Conservation (phyloP, 2,113 vertebrate genomes). For the Python bivittatus region DNA sequence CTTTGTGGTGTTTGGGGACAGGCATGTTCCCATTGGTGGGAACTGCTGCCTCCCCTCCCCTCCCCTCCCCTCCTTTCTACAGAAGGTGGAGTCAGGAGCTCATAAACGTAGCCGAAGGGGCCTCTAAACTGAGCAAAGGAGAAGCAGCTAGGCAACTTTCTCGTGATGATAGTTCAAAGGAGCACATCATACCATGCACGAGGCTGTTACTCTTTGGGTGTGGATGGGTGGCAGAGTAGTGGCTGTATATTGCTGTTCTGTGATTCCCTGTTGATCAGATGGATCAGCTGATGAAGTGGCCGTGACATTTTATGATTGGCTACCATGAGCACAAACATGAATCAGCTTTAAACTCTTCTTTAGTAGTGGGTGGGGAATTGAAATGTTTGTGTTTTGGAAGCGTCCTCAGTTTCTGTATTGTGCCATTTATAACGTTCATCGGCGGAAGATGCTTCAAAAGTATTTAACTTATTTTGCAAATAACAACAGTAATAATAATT, state of each 20-base stretch:
- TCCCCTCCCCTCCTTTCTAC: background rate
- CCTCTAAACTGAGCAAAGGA: background rate
- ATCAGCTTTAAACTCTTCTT: background rate
- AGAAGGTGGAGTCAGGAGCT: background rate
- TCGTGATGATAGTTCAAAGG: background rate
- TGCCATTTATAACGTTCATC: background rate
- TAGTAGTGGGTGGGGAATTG: background rate
- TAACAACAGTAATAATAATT: background rate
- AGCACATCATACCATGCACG: background rate
- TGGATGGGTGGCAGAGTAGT: too few relatives aligned
- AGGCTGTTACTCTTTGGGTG: too few relatives aligned
- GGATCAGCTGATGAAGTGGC: background rate
- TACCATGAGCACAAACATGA: background rate
- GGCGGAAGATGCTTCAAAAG: background rate
- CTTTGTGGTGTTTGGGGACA: too few relatives aligned
- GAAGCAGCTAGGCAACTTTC: background rate
- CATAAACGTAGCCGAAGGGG: background rate
- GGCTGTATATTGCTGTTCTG: background rate
- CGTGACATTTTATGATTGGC: background rate
- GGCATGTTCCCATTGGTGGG: too few relatives aligned
- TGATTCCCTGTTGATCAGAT: background rate
- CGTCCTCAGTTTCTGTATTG: background rate
- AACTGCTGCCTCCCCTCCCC: background rate
- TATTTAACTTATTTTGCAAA: background rate
- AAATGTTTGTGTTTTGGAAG: background rate